Base-by-base conservation (phyloP, 53 echinoderm and acorn worm genomes). In the Arbacia lixula region DNA sequence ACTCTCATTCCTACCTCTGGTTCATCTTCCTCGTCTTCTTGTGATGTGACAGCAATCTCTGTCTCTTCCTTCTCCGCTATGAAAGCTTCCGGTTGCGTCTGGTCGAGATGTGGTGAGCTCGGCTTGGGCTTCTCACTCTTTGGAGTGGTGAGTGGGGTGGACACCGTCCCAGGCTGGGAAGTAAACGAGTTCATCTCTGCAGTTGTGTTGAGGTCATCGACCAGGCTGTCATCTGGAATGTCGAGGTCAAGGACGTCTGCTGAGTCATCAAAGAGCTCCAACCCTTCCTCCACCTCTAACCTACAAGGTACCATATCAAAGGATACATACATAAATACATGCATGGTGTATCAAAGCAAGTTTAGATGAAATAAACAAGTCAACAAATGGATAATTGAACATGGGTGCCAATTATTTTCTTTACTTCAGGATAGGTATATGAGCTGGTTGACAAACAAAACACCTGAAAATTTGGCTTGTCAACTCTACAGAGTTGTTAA, bases 181-280 rank as follows among this genome's bases (percentile, higher is more conserved):
- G 50, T 32, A 52, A 62, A 62, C 6, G 82, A 63, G n/a, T 43
- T 62, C 43, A 63, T 63, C 64, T 86, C 86, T 6, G 25, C 31
- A 6, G 72, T 49, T 33, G 56, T 46, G 57, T 42, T 60, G n/a
- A 85, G 40, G 22, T 86, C 86, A 14, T 86, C 74, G 8, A 86
- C 75, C 24, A 75, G 76, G 34, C 66, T 75, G 35, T 86, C 75
- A 36, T 86, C 75, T 2, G 85, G 85, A 19, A 81, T 33, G 12
- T 81, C 82, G 2, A 81, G 39, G 82, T 81, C 82, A n/a, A 81
- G 64, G 0, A 81, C 82, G 29, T 81, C 82, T 11, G 43, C 43
- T 2, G 82, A 39, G 50, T 42, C 16, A 28, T 81, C 82, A n/a
- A 79, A 79, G 41, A 79, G 79, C 43, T 79, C 79, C 12, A 79